Evolutionary conservation across 1,140 invertebrate species (phyloP), one percentile per base, ranked within the genome.

Genomic region (Sycophila sp.): DNA sequence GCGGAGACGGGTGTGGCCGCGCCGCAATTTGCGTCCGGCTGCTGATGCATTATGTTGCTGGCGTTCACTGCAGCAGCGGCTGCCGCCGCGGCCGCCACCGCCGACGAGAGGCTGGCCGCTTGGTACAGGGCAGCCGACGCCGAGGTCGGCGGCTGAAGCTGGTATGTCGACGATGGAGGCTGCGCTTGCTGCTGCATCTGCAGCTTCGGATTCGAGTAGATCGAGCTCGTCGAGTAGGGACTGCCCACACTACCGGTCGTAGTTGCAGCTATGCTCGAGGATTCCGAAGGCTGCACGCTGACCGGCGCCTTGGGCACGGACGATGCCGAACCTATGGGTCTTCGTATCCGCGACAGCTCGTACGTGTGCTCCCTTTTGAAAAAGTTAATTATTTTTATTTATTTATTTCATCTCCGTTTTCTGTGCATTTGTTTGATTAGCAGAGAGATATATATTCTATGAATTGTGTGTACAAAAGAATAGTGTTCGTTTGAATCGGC

Each of bases 341-440:
- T 87, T 64, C 92, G 86, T 73, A 96, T 95, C 77, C 91, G 90
- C 74, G 94, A 92, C n/a, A 96, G 87, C 73, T 95, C 94, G 79
- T 96, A 96, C 1, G 89, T 89, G 78, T 93, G 91, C 70, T 96
- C 95, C 5, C 70, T 72, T 34, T 45, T 38, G 40, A 58, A n/a
- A n/a, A n/a, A n/a, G n/a, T n/a, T n/a, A n/a, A n/a, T n/a, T n/a
- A n/a, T n/a, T n/a, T n/a, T n/a, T n/a, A n/a, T n/a, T n/a, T n/a
- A n/a, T n/a, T n/a, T n/a, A n/a, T n/a, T n/a, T n/a, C n/a, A n/a
- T n/a, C n/a, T n/a, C n/a, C n/a, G n/a, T n/a, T n/a, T n/a, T n/a
- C n/a, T n/a, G n/a, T n/a, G n/a, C n/a, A n/a, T n/a, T n/a, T n/a
- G n/a, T n/a, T n/a, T n/a, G n/a, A n/a, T n/a, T n/a, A n/a, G n/a